Conservation (phyloP, 1,140 invertebrate genomes). For the Cydia pomonella region DNA sequence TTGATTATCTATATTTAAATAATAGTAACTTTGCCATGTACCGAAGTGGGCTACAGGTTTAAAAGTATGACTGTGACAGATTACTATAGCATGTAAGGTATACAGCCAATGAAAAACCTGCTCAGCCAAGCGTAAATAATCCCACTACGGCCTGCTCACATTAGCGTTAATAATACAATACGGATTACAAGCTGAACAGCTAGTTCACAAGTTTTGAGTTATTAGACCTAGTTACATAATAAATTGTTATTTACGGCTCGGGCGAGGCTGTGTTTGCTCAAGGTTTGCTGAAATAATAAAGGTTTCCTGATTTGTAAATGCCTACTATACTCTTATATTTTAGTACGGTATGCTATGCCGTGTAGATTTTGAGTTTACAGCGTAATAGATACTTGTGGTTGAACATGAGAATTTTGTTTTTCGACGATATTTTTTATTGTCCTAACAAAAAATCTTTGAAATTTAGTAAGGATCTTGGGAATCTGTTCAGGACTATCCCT, state of each 20-base stretch:
- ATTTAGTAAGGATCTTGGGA: too few species aligned
- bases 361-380: not conserved
- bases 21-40: not conserved
- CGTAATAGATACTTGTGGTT: too few species aligned
- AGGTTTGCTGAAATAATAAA: slow-evolving; percentile 14
- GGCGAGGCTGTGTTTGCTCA: not conserved
- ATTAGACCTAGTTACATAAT: slow-evolving; percentile 4
- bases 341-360: not conserved
- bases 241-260: slow-evolving; percentile 1
- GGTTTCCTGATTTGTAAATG: not conserved
- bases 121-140: not conserved
- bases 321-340: not conserved
- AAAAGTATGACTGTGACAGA: not conserved
- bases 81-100: not conserved
- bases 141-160: slow-evolving; percentile 1
- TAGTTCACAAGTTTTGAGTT: not conserved
- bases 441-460: too few species aligned
- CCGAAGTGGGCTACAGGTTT: too few species aligned
- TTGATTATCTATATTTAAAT: too few species aligned
- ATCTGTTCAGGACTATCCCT: too few species aligned
- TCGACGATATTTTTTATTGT: too few species aligned
- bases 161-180: slow-evolving; percentile 7
- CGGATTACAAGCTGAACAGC: slow-evolving; percentile 13
- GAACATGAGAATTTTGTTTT: too few species aligned
- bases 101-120: not conserved